Evolutionary conservation across 2,888 invertebrate genomes (phyloP).

Genomic region (Sinhomidia bicolor): DNA sequence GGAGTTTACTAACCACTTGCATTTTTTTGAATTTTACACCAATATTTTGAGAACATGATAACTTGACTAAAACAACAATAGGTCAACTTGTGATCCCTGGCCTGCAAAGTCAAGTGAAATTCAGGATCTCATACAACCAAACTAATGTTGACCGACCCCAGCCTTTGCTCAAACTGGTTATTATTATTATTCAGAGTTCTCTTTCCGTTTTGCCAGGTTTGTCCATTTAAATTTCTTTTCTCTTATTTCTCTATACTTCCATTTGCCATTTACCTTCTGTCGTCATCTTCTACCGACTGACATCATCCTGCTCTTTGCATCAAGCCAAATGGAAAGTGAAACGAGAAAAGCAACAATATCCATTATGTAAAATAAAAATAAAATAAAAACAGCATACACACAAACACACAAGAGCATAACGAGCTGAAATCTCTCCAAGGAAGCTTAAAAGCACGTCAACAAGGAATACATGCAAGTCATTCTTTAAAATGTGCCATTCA

Average conservation of each 20-base stretch:
- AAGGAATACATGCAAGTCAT: background rate
- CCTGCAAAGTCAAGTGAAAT: too few species aligned
- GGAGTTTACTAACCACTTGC: too few species aligned
- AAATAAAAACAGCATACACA: background rate
- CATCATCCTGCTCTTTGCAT: background rate
- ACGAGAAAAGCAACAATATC: background rate
- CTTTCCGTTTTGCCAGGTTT: constrained; percentile 18
- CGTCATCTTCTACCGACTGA: background rate
- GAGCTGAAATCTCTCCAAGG: constrained; percentile 11
- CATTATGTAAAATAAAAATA: background rate
- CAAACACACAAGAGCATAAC: background rate
- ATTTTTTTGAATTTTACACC: too few species aligned
- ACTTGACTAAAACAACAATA: too few species aligned
- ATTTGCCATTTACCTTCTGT: background rate
- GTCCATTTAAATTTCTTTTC: constrained; percentile 36
- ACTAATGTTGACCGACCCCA: too few species aligned
- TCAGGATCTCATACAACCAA: too few species aligned
- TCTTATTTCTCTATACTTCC: constrained; percentile 18
- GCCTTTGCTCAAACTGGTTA: too few species aligned
- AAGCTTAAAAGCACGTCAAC: background rate
- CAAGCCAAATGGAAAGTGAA: constrained; percentile 27
- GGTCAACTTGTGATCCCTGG: too few species aligned
- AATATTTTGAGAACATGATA: too few species aligned
- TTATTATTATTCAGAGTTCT: background rate
- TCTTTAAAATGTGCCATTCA: background rate